Conservation (phyloP, 1,140 invertebrate species). For the Orussus abietinus region DNA sequence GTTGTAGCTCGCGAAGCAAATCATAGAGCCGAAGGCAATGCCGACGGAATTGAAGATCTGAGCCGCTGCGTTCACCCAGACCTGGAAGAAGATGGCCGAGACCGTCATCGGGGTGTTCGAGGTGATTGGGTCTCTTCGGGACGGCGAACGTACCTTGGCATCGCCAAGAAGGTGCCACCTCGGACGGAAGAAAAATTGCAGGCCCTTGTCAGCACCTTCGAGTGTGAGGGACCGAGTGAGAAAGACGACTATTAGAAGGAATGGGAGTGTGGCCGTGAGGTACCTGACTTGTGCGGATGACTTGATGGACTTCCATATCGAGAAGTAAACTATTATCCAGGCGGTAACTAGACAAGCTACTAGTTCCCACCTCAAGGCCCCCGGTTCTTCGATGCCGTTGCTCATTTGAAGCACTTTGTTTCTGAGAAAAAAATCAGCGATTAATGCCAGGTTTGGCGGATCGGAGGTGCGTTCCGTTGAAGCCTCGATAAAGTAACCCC, state of each 20-base stretch:
- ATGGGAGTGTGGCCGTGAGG: conserved; percentile 82
- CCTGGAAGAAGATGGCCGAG: conserved; percentile 57
- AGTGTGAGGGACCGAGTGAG: conserved; percentile 74
- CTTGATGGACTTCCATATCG: conserved; percentile 88
- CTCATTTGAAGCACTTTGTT: conserved; percentile 80
- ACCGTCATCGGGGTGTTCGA: too few relatives aligned
- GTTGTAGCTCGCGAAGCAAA: conserved; percentile 94
- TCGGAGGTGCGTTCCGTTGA: too few relatives aligned
- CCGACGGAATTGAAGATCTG: conserved; percentile 93
- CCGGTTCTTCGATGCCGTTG: conserved; percentile 75
- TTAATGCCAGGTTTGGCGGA: not conserved
- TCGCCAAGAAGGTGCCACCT: conserved; percentile 79
- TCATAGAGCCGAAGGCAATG: conserved; percentile 88
- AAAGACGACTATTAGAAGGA: conserved; percentile 76
- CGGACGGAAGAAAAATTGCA: conserved; percentile 84
- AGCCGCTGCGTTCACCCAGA: conserved; percentile 87
- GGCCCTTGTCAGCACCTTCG: conserved; percentile 74
- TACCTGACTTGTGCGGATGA: conserved; percentile 78
- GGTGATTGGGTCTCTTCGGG: too few relatives aligned
- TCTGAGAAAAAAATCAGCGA: conserved; percentile 48
- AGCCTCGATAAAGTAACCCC: too few relatives aligned
- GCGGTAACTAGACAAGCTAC: conserved; percentile 80
- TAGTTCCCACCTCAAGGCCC: conserved; percentile 78
- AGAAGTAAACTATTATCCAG: conserved; percentile 90
- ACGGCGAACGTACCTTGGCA: conserved; percentile 74